phyloP scores from a whole-genome alignment of 2,888 invertebrate species.

The Tenthredo mesomela region DNA sequence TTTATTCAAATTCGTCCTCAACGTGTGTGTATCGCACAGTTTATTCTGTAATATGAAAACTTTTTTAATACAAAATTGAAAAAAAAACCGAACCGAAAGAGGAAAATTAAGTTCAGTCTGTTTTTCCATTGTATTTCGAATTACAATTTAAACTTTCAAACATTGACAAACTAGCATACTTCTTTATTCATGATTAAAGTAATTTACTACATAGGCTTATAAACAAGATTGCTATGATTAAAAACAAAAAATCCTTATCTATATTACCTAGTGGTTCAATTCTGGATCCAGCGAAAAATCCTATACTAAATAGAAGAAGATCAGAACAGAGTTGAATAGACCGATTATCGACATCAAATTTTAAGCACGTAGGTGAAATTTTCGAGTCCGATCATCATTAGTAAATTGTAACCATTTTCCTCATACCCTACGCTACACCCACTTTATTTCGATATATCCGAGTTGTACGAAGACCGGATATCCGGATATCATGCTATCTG shows the following conservation, averaged over 20 bases:
- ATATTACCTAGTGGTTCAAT: not conserved
- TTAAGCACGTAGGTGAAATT: not conserved
- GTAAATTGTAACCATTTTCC: not conserved
- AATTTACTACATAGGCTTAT: not conserved
- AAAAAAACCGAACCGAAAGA: not conserved
- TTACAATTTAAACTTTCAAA: not conserved
- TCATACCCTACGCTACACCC: slow-evolving; percentile 12
- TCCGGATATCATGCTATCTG: slow-evolving; percentile 33
- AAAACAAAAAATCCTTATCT: not conserved
- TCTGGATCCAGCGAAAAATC: not conserved
- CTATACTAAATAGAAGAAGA: not conserved
- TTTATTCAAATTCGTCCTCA: too few species aligned
- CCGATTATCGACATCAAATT: not conserved
- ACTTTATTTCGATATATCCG: slow-evolving; percentile 16
- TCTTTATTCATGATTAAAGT: slow-evolving; percentile 5
- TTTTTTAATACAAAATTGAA: not conserved
- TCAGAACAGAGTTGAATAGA: not conserved
- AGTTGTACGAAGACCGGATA: slow-evolving; percentile 25
- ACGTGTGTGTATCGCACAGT: not conserved
- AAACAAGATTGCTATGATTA: not conserved
- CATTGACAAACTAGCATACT: not conserved
- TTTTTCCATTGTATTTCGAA: not conserved
- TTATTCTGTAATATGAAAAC: not conserved
- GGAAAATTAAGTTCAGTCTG: not conserved
- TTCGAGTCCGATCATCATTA: not conserved